Conservation (phyloP, 2,888 invertebrate genomes). For the Venusia cambrica region DNA sequence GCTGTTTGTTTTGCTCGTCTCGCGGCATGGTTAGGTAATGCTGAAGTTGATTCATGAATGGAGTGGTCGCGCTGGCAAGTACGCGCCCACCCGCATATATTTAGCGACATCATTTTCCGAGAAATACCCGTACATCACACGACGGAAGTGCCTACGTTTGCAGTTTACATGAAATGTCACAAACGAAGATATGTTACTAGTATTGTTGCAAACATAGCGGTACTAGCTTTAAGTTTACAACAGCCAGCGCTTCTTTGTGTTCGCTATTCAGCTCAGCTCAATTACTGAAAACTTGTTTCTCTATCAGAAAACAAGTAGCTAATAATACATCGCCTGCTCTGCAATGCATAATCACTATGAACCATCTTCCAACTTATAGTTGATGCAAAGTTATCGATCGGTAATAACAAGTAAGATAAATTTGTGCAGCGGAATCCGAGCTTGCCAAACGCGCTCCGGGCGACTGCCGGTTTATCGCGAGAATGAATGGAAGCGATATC, state of each 20-base stretch:
- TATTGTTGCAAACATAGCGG: neutral
- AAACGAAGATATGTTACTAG: constrained; percentile 16
- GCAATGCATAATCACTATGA: constrained; percentile 23
- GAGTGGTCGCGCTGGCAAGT: constrained; percentile 51
- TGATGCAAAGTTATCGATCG: constrained; percentile 32
- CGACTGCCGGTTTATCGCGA: constrained; percentile 61
- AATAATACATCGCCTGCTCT: constrained; percentile 13
- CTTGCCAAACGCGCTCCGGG: constrained; percentile 45
- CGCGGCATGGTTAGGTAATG: constrained; percentile 71
- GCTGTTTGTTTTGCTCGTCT: constrained; percentile 70
- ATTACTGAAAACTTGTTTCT: constrained; percentile 13
- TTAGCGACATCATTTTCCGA: constrained; percentile 70
- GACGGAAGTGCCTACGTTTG: constrained; percentile 63
- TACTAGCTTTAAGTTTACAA: neutral
- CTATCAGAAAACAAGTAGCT: constrained; percentile 17
- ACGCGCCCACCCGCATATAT: constrained; percentile 62
- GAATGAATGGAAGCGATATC: constrained; percentile 75
- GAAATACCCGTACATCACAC: constrained; percentile 59
- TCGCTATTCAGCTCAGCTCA: constrained; percentile 4
- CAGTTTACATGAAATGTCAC: constrained; percentile 43
- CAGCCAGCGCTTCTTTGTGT: neutral
- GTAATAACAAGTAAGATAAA: constrained; percentile 44
- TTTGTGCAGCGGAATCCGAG: constrained; percentile 47
- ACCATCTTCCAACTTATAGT: constrained; percentile 27
- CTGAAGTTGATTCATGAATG: constrained; percentile 80